Base-by-base conservation (phyloP, 2,113 vertebrate species). In the Phylloscopus trochilus region DNA sequence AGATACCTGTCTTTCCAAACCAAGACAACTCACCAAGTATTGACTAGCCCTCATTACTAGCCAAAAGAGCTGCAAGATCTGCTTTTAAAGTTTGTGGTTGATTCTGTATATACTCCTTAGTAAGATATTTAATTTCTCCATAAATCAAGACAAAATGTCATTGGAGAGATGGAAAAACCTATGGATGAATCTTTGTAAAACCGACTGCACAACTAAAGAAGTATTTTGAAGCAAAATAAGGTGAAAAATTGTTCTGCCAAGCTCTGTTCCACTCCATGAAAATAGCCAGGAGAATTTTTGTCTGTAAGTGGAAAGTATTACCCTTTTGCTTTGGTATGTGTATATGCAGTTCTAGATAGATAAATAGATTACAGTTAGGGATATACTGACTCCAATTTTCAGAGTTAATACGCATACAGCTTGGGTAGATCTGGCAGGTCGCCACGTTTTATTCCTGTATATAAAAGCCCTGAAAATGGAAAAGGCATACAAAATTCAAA, bases 271-370 rank as follows among this genome's bases (percentile, higher is more conserved):
- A 75, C 31, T 72, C 22, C 14, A 33, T 84, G 49, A 93, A 92
- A 89, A 89, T 0, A 90, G 75, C 62, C 15, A 78, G 18, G 26
- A 85, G 8, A 90, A 17, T 64, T 80, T 94, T 89, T 78, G 33
- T 62, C 51, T 80, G 17, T 83, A 86, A 94, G 28, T 95, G 79
- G 85, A 94, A 96, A 94, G 49, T 67, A 86, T 95, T 90, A 94
- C 64, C 35, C 33, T 83, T 90, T 90, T 90, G 13, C 76, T 90
- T 86, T 93, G 79, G 53, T 79, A 92, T 90, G 78, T 87, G 46
- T 46, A 39, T 67, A 90, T 62, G 26, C 56, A 92, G 56, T 82
- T 72, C 24, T 68, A 78, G 60, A 62, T 47, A 77, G 67, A 78
- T 89, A 89, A 89, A 92, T 43, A 91, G 60, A 68, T 90, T 55